Conservation (phyloP, 2,888 invertebrate genomes). For the Lobophora halterata region DNA sequence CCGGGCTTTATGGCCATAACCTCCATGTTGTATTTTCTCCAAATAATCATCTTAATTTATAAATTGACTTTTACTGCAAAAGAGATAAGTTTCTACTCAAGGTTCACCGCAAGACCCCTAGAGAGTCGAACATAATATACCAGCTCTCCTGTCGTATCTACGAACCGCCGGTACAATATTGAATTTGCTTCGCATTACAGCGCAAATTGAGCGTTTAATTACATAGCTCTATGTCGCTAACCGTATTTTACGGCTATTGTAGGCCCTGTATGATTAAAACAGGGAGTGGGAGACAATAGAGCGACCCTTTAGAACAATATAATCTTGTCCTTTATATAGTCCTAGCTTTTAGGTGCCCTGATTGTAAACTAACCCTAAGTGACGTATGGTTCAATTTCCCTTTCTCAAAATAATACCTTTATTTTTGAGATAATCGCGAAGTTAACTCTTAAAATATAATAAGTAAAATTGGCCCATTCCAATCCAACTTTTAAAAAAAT, state of each 20-base stretch:
- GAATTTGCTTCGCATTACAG: conserved; percentile 32
- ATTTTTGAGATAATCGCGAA: too few relatives aligned
- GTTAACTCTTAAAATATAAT: too few relatives aligned
- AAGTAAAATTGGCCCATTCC: too few relatives aligned
- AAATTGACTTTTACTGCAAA: too few relatives aligned
- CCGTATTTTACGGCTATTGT: conserved; percentile 24
- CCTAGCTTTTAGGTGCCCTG: conserved; percentile 18
- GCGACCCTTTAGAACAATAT: conserved; percentile 23
- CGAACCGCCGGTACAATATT: conserved; percentile 26
- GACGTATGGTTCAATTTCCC: conserved; percentile 18
- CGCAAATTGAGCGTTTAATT: conserved; percentile 33
- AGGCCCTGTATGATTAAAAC: conserved; percentile 25
- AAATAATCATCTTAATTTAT: too few relatives aligned
- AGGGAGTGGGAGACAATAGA: conserved; percentile 16
- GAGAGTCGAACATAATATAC: too few relatives aligned
- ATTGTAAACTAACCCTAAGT: conserved; percentile 31
- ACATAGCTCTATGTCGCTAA: conserved; percentile 16
- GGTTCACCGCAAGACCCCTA: too few relatives aligned
- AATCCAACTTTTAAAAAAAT: too few relatives aligned
- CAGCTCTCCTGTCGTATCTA: conserved; percentile 6
- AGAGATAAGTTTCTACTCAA: too few relatives aligned
- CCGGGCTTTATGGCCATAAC: too few relatives aligned
- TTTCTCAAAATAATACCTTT: too few relatives aligned
- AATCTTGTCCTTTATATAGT: conserved; percentile 10
- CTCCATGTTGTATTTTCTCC: too few relatives aligned